Conservation (phyloP, 2,888 invertebrate genomes). For the Zele albiditarsus region DNA sequence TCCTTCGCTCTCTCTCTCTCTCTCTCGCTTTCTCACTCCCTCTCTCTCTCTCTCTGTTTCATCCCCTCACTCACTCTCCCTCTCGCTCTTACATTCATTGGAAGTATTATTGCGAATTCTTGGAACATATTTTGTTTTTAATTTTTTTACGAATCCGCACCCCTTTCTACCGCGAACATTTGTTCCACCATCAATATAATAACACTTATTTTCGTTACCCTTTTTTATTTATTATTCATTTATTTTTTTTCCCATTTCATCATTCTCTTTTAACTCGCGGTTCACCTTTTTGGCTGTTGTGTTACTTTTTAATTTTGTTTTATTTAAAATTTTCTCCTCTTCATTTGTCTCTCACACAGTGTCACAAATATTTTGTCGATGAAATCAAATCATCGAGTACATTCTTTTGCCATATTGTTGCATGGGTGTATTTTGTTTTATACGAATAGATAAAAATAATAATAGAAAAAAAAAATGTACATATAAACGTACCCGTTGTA, state of each 20-base stretch:
- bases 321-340: background rate
- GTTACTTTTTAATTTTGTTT: background rate
- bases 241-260: conserved; percentile 41
- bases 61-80: background rate
- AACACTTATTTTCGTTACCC: conserved; percentile 39
- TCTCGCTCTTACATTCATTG: conserved; percentile 29
- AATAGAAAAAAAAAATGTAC: conserved; percentile 38
- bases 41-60: conserved; percentile 12
- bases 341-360: conserved; percentile 41
- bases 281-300: background rate
- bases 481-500: conserved; percentile 36
- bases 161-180: conserved; percentile 5
- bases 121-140: background rate
- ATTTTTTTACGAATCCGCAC: conserved; percentile 29
- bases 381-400: conserved; percentile 8
- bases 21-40: conserved; percentile 27
- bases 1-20: conserved; percentile 25
- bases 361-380: no score
- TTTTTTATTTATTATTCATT: conserved; percentile 44
- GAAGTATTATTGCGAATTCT: conserved; percentile 3
- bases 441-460: conserved; percentile 23
- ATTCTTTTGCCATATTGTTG: conserved; percentile 11
- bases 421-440: conserved; percentile 3
- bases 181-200: conserved; percentile 26
- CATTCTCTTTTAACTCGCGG: background rate